Conservation (phyloP, 2,797 vertebrate genomes). For the Percopsis omiscomaycus region DNA sequence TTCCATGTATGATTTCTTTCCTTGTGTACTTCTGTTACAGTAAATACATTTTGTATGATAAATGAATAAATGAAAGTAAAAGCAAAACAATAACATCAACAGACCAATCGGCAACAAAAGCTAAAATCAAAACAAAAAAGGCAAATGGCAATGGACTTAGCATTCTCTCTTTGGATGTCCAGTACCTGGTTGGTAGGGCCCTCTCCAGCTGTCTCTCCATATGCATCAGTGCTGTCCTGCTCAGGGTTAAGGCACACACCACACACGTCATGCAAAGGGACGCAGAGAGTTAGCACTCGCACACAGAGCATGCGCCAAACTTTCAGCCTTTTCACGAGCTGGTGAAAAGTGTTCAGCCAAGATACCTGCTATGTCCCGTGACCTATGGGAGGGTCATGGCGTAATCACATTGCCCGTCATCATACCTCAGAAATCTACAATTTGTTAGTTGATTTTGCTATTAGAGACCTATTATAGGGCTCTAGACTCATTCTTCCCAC, state of each 20-base stretch:
- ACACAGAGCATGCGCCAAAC: constrained; percentile 74
- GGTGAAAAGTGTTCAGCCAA: constrained; percentile 65
- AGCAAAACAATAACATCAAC: constrained; percentile 40
- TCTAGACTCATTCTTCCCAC: too few species aligned
- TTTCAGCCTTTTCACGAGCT: constrained; percentile 64
- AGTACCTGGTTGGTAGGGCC: constrained; percentile 96
- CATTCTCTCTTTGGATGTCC: constrained; percentile 65
- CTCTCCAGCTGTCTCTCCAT: constrained; percentile 96
- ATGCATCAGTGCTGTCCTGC: constrained; percentile 99
- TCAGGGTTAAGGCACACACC: constrained; percentile 92
- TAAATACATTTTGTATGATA: neutral
- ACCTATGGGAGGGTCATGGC: constrained; percentile 35
- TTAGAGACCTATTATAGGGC: neutral
- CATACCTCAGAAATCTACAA: constrained; percentile 49
- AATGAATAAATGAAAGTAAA: constrained; percentile 28
- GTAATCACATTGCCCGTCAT: constrained; percentile 62
- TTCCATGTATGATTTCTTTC: neutral
- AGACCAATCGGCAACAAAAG: constrained; percentile 56
- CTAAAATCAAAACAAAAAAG: constrained; percentile 60
- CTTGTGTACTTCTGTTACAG: neutral
- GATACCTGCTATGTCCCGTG: constrained; percentile 17
- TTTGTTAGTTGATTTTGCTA: constrained; percentile 29
- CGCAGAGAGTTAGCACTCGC: constrained; percentile 80
- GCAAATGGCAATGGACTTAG: constrained; percentile 67
- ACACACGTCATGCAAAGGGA: constrained; percentile 82